Conservation (phyloP, 2,113 vertebrate genomes). For the Callipepla squamata region DNA sequence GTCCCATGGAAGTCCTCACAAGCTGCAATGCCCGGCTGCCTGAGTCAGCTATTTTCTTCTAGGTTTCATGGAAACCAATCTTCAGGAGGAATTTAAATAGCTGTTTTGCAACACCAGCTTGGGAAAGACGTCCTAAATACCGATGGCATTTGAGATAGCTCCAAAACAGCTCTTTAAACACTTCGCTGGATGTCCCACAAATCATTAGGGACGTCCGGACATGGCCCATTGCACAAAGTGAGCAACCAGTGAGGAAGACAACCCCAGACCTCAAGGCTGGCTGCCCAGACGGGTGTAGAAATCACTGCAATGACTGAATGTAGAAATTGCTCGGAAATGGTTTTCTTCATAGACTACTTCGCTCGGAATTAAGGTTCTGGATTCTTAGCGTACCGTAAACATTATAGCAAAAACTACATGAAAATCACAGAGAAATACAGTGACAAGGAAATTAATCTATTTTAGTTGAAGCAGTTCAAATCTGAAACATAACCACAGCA, state of each 20-base stretch:
- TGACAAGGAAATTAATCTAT: neutral
- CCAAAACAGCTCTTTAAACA: neutral
- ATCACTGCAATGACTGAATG: slow-evolving; percentile 5
- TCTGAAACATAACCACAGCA: neutral
- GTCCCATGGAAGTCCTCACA: neutral
- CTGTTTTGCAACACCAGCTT: slow-evolving; percentile 61
- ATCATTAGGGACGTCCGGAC: slow-evolving; percentile 15
- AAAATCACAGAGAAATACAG: neutral
- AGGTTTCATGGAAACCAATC: slow-evolving; percentile 48
- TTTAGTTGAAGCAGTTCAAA: neutral
- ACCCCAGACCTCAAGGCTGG: neutral
- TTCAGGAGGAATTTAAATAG: slow-evolving; percentile 54
- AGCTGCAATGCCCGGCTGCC: neutral
- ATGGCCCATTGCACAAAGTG: neutral
- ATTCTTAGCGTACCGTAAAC: neutral
- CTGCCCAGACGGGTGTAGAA: slow-evolving; percentile 35
- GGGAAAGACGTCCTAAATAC: slow-evolving; percentile 59
- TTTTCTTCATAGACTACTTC: neutral
- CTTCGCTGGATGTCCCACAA: slow-evolving; percentile 38
- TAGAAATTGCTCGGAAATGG: slow-evolving; percentile 9
- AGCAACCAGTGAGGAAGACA: neutral
- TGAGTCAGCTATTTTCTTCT: slow-evolving; percentile 49
- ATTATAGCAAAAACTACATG: neutral
- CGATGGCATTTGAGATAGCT: slow-evolving; percentile 51
- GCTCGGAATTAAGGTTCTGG: neutral